Base-by-base conservation (phyloP, 2,888 invertebrate genomes). In the Zele albiditarsus region DNA sequence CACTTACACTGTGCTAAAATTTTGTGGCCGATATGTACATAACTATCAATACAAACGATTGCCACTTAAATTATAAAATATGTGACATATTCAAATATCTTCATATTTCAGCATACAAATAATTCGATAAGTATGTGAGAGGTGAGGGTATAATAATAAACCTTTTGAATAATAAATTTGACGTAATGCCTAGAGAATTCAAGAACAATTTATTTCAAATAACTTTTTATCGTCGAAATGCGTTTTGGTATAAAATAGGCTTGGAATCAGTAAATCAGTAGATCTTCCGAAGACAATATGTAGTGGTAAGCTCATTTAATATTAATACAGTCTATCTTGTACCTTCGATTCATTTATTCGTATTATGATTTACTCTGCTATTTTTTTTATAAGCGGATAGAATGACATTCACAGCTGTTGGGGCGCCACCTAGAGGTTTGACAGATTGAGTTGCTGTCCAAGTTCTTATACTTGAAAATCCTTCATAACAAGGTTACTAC, bases 221-320 rank as follows among this genome's bases (percentile, higher is more conserved):
- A 14, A 68, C 86, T 10, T 85, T 86, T 75, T 82, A 85, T 77
- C 81, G 84, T 23, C 82, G 79, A 66, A 77, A 81, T n/a, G 79
- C 79, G 8, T 83, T 80, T 58, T 49, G 80, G 1, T 81, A 78
- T 25, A 78, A 78, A 73, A 16, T 66, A 4, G 66, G 73, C 20
- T 66, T 83, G 25, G 65, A 70, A 0, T 33, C 67, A 53, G 38
- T 58, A 0, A 76, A 80, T 23, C 60, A 82, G 27, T 53, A n/a
- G n/a, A n/a, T n/a, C n/a, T n/a, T n/a, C n/a, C 73, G 3, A 79
- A 80, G 42, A 58, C 80, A 57, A 79, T 83, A 27, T 25, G 71
- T 62, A 78, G 79, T 78, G 82, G 83, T 82, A 65, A 75, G 16
- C 16, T 23, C 27, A 5, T 49, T 49, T n/a, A 14, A 49, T 10